Evolutionary conservation across 2,888 invertebrate species (phyloP), one percentile per base, ranked within the genome.

Genomic region (Julus scandinavius): DNA sequence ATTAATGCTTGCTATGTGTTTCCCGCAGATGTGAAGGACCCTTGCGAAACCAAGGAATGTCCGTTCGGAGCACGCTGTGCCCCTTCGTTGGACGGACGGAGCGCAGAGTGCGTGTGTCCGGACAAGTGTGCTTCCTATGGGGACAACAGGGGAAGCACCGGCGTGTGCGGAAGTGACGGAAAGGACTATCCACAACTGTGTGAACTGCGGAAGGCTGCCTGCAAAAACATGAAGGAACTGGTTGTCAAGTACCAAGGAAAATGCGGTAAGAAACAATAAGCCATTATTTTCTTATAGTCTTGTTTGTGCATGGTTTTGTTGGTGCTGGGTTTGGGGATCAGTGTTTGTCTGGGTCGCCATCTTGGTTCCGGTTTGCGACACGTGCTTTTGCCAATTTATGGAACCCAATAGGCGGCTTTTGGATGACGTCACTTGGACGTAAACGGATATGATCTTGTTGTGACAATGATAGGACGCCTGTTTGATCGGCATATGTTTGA

Each of bases 51-150:
- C 89, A 94, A 95, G 90, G 93, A 93, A 38, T 96, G 96, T 92
- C 94, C 94, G 89, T 94, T 94, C 90, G 96, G 96, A 1, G 95
- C 95, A 0, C 93, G 94, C 87, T 96, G 96, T 92, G 94, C 94
- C 89, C 91, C 93, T 80, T 93, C 93, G 38, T 91, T 93, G 88
- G 96, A 96, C 92, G 97, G 96, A 63, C 94, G 94, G 88, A 94
- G 94, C 87, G 95, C 95, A 91, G 94, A 94, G 91, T 97, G 97
- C 93, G 95, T 96, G 92, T 97, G 97, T 91, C 95, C 96, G 84
- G 94, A 94, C 88, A 94, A 95, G 89, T 97, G 97, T 92, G 96
- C 96, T 88, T 95, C 94, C 92, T 96, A 96, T 93, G 97, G 97
- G 6, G 97, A 97, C 93, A 96, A 96, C 93, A 94, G 95, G 90